phyloP scores from a whole-genome alignment of 2,888 invertebrate genomes.

The Phanerotoma sp. region DNA sequence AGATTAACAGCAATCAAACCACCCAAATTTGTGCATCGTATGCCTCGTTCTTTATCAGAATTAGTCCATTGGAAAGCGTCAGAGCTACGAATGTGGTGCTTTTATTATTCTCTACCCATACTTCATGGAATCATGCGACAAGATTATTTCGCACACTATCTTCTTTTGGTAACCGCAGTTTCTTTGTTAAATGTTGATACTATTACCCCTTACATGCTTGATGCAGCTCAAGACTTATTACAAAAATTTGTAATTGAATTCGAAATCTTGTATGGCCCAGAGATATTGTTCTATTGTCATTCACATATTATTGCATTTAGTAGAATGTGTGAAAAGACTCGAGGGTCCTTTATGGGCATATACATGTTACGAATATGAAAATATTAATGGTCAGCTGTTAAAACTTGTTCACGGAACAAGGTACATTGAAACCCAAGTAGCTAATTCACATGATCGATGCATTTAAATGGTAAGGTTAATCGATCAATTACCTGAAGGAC shows the following conservation, averaged over 20 bases:
- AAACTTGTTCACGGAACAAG: slow-evolving; percentile 28
- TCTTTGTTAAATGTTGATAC: neutral
- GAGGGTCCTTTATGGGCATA: slow-evolving; percentile 30
- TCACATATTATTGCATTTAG: slow-evolving; percentile 28
- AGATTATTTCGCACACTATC: slow-evolving; percentile 21
- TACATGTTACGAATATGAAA: slow-evolving; percentile 30
- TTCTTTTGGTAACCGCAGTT: neutral
- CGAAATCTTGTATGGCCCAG: slow-evolving; percentile 22
- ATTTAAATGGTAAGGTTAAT: slow-evolving; percentile 15
- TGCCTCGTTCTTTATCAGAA: slow-evolving; percentile 24
- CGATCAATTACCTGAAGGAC: slow-evolving; percentile 20
- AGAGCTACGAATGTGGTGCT: slow-evolving; percentile 26
- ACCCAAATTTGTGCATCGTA: slow-evolving; percentile 25
- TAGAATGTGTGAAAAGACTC: slow-evolving; percentile 20
- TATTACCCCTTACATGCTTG: slow-evolving; percentile 12
- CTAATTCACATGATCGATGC: slow-evolving; percentile 22
- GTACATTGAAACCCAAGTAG: slow-evolving; percentile 28
- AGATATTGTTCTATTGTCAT: slow-evolving; percentile 26
- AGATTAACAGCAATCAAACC: slow-evolving; percentile 20
- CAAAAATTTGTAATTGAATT: slow-evolving; percentile 27
- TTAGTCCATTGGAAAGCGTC: slow-evolving; percentile 27
- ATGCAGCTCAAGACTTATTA: slow-evolving; percentile 15
- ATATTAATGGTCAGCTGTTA: slow-evolving; percentile 29
- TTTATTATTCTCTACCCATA: slow-evolving; percentile 25
- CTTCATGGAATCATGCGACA: slow-evolving; percentile 22